phyloP scores from a whole-genome alignment of 2,797 vertebrate genomes.

The Trachurus trachurus region DNA sequence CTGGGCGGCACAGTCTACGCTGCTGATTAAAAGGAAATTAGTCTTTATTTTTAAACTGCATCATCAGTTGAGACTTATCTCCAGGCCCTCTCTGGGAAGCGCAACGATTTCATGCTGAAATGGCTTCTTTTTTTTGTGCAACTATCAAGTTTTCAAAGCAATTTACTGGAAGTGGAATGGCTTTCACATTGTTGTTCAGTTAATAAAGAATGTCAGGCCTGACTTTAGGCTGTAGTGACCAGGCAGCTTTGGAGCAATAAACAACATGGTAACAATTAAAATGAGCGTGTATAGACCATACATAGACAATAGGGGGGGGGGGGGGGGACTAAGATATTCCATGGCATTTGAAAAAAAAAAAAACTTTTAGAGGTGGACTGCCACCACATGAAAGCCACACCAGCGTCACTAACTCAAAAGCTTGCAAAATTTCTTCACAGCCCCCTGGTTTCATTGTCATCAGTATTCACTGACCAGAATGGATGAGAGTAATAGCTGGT shows the following conservation, averaged over 20 bases:
- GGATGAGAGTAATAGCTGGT: constrained; percentile 80
- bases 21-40: constrained; percentile 78
- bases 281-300: not conserved
- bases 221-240: constrained; percentile 50
- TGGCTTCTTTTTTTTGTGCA: constrained; percentile 48
- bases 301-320: not conserved
- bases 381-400: constrained; percentile 41
- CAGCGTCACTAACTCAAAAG: constrained; percentile 64
- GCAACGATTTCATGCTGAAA: constrained; percentile 62
- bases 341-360: constrained; percentile 22
- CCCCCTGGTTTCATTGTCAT: constrained; percentile 77
- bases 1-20: constrained; percentile 40
- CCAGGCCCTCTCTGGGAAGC: constrained; percentile 54
- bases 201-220: constrained; percentile 57
- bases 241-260: constrained; percentile 47
- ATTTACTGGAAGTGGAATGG: constrained; percentile 60
- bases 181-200: constrained; percentile 61
- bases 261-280: constrained; percentile 34
- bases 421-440: constrained; percentile 75
- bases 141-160: constrained; percentile 64
- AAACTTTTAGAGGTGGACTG: constrained; percentile 39
- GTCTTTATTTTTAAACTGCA: constrained; percentile 75
- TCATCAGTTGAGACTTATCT: constrained; percentile 73
- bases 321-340: constrained; percentile 6
- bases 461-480: constrained; percentile 81